A percentile compares a stretch with the other conserved stretches of the same genome.
Evolutionary conservation across 2,113 vertebrate species (phyloP).

Genomic region (Mus pahari): DNA sequence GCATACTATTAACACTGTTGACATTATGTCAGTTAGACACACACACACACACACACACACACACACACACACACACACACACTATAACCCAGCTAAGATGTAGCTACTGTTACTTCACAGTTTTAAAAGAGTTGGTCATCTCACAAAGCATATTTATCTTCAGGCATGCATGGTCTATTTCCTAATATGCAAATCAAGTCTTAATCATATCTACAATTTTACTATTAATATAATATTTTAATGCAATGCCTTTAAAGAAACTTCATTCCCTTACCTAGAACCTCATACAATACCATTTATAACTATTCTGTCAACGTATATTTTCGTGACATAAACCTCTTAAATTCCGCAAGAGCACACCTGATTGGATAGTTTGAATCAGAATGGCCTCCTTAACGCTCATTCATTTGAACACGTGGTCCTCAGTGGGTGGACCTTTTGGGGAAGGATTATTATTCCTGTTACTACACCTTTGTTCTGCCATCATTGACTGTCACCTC

Average conservation of each 20-base stretch:
- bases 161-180: background rate
- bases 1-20: background rate
- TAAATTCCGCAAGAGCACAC: background rate
- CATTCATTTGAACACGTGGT: background rate
- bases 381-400: background rate
- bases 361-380: background rate
- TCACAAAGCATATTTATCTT: background rate
- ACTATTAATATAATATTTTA: background rate
- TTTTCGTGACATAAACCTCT: conserved; percentile 25
- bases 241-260: background rate
- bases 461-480: background rate
- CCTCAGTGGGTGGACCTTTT: background rate
- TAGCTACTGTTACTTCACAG: background rate
- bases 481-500: background rate
- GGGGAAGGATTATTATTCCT: background rate
- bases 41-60: background rate
- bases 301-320: background rate
- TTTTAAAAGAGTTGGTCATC: background rate
- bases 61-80: background rate
- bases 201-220: background rate
- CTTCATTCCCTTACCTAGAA: background rate
- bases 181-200: background rate
- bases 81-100: background rate
- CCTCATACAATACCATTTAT: background rate
- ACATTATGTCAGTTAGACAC: background rate